Conservation (phyloP, 2,888 invertebrate species). For the Ornithoptera alexandrae region DNA sequence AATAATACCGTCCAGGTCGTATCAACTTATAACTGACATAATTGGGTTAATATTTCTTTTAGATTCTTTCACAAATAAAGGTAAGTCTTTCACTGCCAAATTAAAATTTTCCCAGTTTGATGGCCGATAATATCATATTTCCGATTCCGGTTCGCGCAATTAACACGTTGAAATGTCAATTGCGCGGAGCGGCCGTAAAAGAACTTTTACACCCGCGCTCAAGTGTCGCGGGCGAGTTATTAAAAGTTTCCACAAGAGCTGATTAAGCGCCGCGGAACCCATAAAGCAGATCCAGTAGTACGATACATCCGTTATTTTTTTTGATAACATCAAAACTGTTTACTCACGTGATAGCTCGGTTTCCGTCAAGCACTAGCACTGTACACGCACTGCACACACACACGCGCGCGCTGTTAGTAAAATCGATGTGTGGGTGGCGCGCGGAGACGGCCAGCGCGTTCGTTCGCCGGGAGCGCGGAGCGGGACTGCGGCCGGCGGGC, state of each 20-base stretch:
- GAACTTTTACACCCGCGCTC: constrained; percentile 17
- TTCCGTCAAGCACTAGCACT: constrained; percentile 14
- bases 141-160: constrained; percentile 3
- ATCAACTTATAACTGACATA: no score
- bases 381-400: constrained; percentile 29
- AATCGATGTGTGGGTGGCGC: constrained; percentile 29
- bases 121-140: neutral
- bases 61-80: no score
- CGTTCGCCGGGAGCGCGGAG: constrained; percentile 13
- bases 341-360: constrained; percentile 14
- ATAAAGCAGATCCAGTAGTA: constrained; percentile 23
- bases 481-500: constrained; percentile 19
- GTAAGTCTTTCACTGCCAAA: no score
- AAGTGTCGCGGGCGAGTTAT: constrained; percentile 15
- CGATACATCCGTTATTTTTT: no score
- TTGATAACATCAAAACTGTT: neutral
- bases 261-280: constrained; percentile 23
- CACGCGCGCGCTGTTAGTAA: constrained; percentile 21
- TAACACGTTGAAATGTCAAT: constrained; percentile 21
- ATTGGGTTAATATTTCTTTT: no score
- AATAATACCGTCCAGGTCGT: no score
- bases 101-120: neutral
- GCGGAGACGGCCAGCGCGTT: constrained; percentile 3
- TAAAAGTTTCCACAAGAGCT: constrained; percentile 32
- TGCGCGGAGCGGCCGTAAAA: constrained; percentile 4